Percentiles rank a stretch among this genome's conserved stretches.
phyloP scores from a whole-genome alignment of 2,113 vertebrate genomes.

The Acanthochromis polyacanthus region DNA sequence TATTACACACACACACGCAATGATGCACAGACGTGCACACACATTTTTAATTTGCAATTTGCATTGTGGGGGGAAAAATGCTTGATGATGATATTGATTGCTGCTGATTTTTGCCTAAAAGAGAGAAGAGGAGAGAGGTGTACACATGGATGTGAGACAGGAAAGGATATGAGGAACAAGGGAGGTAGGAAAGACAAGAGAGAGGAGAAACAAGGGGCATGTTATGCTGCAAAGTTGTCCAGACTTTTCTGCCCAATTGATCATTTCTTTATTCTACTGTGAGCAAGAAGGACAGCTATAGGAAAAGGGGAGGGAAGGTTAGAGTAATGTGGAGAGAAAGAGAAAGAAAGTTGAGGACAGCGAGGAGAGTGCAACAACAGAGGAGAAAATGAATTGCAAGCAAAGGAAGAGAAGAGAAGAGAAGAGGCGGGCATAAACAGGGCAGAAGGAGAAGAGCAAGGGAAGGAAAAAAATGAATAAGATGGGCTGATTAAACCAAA shows the following conservation, averaged over 20 bases:
- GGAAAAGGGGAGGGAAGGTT: neutral
- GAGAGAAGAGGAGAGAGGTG: slow-evolving; percentile 17
- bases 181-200: neutral
- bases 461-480: neutral
- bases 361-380: neutral
- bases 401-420: neutral
- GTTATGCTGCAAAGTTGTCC: slow-evolving; percentile 26
- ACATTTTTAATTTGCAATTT: slow-evolving; percentile 31
- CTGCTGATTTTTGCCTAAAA: slow-evolving; percentile 42
- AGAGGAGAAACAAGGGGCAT: slow-evolving; percentile 20
- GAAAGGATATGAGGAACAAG: neutral
- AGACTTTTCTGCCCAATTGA: slow-evolving; percentile 45
- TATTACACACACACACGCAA: slow-evolving; percentile 29
- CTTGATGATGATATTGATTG: slow-evolving; percentile 58
- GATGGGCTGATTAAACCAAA: neutral
- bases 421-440: neutral
- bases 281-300: slow-evolving; percentile 10
- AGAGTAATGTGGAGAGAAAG: neutral
- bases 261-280: slow-evolving; percentile 39
- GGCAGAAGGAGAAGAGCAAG: neutral
- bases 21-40: neutral
- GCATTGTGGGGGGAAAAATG: slow-evolving; percentile 40
- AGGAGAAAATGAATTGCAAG: neutral
- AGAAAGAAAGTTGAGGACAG: neutral
- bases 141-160: slow-evolving; percentile 4